A percentile compares a stretch with the other conserved stretches of the same genome.
Evolutionary conservation across 2,797 vertebrate genomes (phyloP).

Genomic region (Hyperoplus immaculatus): DNA sequence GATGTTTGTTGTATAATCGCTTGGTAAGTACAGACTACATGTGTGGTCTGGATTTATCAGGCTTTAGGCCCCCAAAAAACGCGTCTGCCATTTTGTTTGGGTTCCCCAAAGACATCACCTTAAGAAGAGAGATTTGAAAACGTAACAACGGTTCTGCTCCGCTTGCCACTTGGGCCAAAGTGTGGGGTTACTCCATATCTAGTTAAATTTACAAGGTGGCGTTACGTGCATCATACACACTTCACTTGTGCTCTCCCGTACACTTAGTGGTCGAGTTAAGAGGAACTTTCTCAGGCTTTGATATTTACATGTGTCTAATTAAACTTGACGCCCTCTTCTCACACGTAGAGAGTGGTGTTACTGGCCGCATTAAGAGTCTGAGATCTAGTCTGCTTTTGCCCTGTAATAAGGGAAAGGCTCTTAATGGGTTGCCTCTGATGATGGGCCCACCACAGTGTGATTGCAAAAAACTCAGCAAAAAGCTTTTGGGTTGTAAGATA

Average conservation of each 20-base stretch:
- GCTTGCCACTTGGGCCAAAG: conserved; percentile 39
- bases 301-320: conserved; percentile 84
- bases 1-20: conserved; percentile 78
- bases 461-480: conserved; percentile 31
- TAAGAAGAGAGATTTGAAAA: conserved; percentile 39
- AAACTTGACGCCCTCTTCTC: conserved; percentile 69
- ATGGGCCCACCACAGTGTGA: conserved; percentile 25
- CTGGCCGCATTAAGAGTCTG: conserved; percentile 64
- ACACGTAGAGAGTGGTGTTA: conserved; percentile 63
- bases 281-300: conserved; percentile 84
- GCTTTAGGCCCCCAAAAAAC: conserved; percentile 48
- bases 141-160: conserved; percentile 38
- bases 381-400: conserved; percentile 56
- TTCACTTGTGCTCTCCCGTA: conserved; percentile 67
- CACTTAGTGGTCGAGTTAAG: conserved; percentile 83
- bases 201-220: conserved; percentile 71
- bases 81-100: conserved; percentile 63
- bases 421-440: conserved; percentile 24
- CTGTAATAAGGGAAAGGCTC: conserved; percentile 71
- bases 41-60: conserved; percentile 80
- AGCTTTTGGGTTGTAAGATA: conserved; percentile 10
- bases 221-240: conserved; percentile 75
- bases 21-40: conserved; percentile 81
- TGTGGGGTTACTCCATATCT: conserved; percentile 56
- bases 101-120: conserved; percentile 57